Evolutionary conservation across 2,888 invertebrate genomes (phyloP).

Genomic region (Lottia gigantea): DNA sequence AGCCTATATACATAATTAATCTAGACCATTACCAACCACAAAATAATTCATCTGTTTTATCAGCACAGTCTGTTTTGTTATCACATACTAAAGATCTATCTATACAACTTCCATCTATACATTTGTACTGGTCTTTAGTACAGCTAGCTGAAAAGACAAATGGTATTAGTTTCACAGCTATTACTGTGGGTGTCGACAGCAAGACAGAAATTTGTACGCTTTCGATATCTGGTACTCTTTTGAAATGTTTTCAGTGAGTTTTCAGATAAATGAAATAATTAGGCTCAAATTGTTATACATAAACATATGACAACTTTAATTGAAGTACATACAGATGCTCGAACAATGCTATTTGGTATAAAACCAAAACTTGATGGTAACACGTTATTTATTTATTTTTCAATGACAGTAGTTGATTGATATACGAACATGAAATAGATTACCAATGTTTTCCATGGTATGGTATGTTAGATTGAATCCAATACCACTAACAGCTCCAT

Average conservation of each 20-base stretch:
- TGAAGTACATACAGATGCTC: no score
- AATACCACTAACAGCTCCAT: slow-evolving; percentile 40
- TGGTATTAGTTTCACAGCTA: no score
- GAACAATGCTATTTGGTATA: no score
- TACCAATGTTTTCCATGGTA: slow-evolving; percentile 33
- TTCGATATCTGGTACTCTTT: no score
- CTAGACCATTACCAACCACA: slow-evolving; percentile 40
- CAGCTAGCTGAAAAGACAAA: slow-evolving; percentile 3
- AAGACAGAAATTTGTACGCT: no score
- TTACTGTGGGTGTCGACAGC: no score
- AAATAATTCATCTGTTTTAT: slow-evolving; percentile 42
- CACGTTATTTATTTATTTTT: background rate
- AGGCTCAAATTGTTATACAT: no score
- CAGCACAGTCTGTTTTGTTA: slow-evolving; percentile 38
- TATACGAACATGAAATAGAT: slow-evolving; percentile 10
- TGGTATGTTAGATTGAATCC: slow-evolving; percentile 55
- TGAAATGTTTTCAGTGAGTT: no score
- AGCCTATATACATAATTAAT: no score
- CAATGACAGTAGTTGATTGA: background rate
- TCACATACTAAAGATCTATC: slow-evolving; percentile 42
- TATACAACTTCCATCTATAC: slow-evolving; percentile 45
- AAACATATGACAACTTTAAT: no score
- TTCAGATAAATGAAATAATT: no score
- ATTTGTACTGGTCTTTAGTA: slow-evolving; percentile 35
- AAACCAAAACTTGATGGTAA: no score